Base-by-base conservation (phyloP, 1,140 invertebrate genomes). In the Apis cerana region DNA sequence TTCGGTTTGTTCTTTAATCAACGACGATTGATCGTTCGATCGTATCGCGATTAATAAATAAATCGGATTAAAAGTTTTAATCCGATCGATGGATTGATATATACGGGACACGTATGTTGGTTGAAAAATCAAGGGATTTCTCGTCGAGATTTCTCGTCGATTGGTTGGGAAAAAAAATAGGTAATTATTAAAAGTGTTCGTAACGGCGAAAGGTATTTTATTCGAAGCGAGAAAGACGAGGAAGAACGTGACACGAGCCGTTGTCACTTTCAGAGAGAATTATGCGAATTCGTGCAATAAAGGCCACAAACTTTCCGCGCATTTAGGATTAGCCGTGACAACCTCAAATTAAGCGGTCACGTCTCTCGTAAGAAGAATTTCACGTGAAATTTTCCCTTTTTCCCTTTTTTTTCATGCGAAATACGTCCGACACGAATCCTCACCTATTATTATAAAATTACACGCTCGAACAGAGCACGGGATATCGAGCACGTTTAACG, bases 231-330 rank as follows among this genome's bases (percentile, higher is more conserved):
- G 10, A 48, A 12, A 23, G 12, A 12, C 33, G 5, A n/a, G 5
- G 27, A 8, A 9, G 21, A 50, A 2, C 19, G n/a, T 62, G 59
- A 69, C 13, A 21, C 27, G 33, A 69, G 23, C 23, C 61, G 61
- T 70, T 61, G 59, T 79, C 67, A 52, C 43, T 79, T 71, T 17
- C 23, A 62, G 13, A 23, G 77, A 21, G 62, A 54, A 80, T 80
- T 48, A n/a, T n/a, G 23, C 9, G 77, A 62, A 71, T 33, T n/a
- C 15, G 77, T 23, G 50, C 61, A 64, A 64, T 62, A 71, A 48
- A 23, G 68, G 23, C 23, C 68, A 54, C 68, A n/a, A 11, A 19
- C 23, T 54, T 27, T 62, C 48, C 13, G 50, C n/a, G 17, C 69
- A 23, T 72, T 52, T 54, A 7, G 69, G 50, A 72, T 72, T 72